These are phyloP conservation scores for Papilio elwesi DNA, from an alignment of 2,888 invertebrate species.

Conservation along the genomic window DNA sequence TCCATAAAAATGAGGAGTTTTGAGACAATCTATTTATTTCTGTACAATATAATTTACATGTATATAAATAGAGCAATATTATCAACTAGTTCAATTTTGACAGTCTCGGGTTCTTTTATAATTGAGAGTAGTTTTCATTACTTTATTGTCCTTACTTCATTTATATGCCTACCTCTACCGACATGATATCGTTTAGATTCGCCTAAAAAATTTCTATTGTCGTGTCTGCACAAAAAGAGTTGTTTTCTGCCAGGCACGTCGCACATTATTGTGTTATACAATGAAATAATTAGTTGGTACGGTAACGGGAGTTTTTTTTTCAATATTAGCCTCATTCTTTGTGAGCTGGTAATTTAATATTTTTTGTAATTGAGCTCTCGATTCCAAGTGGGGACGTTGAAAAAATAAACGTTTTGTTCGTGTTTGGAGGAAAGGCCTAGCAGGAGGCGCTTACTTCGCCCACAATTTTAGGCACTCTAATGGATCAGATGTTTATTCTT, in stretches of 20 bases:
- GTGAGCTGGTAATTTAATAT: slow-evolving; percentile 79
- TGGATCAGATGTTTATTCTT: not conserved
- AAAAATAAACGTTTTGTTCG: slow-evolving; percentile 64
- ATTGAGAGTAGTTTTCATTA: slow-evolving; percentile 36
- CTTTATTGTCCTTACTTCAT: slow-evolving; percentile 56
- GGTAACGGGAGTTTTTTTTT: slow-evolving; percentile 73
- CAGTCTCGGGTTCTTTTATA: slow-evolving; percentile 23
- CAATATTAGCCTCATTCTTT: slow-evolving; percentile 69
- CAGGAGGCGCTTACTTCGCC: slow-evolving; percentile 49
- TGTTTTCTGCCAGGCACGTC: slow-evolving; percentile 77
- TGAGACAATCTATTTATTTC: not conserved
- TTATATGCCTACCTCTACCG: slow-evolving; percentile 64
- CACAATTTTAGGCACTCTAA: slow-evolving; percentile 42
- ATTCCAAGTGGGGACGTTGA: slow-evolving; percentile 63
- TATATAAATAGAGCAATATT: not conserved
- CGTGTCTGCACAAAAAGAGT: slow-evolving; percentile 68
- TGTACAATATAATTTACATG: not conserved
- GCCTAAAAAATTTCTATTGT: slow-evolving; percentile 72
- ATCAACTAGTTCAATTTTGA: slow-evolving; percentile 1
- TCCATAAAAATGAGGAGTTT: not conserved
- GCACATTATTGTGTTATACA: slow-evolving; percentile 72
- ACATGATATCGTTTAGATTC: slow-evolving; percentile 69
- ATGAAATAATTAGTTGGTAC: slow-evolving; percentile 80
- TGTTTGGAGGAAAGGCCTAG: slow-evolving; percentile 56
- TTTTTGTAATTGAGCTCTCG: slow-evolving; percentile 72